A percentile compares a stretch with the other conserved stretches of the same genome.
Conservation (phyloP, 1,140 invertebrate species). For the Anadara kagoshimensis region DNA sequence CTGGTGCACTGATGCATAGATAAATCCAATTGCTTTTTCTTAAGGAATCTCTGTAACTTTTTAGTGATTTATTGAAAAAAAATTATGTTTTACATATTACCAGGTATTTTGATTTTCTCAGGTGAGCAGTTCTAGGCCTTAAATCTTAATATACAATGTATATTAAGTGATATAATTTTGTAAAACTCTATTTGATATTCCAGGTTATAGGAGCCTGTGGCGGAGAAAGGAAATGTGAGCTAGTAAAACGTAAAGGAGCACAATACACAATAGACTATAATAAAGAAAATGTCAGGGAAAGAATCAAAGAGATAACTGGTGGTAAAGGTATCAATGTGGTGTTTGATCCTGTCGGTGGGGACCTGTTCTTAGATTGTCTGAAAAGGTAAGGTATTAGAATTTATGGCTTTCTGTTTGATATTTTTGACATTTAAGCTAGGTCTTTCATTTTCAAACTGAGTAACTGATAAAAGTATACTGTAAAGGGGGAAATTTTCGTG, state of each 20-base stretch:
- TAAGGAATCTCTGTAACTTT: too few species aligned
- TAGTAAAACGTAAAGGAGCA: constrained; percentile 78
- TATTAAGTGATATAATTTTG: too few species aligned
- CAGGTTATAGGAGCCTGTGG: constrained; percentile 80
- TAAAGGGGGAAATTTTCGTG: too few species aligned
- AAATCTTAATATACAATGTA: too few species aligned
- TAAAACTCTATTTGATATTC: not conserved
- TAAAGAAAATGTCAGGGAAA: constrained; percentile 75
- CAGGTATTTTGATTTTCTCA: too few species aligned
- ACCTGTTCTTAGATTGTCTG: constrained; percentile 77
- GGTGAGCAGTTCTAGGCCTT: too few species aligned
- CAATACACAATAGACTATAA: constrained; percentile 70
- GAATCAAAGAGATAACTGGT: constrained; percentile 76
- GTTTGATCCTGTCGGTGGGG: constrained; percentile 79
- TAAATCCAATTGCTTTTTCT: too few species aligned
- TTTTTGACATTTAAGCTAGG: not conserved
- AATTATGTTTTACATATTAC: too few species aligned
- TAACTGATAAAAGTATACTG: too few species aligned
- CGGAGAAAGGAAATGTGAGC: constrained; percentile 76
- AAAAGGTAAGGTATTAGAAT: constrained; percentile 39
- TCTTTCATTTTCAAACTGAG: too few species aligned
- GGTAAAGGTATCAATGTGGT: constrained; percentile 77
- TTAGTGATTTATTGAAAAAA: too few species aligned
- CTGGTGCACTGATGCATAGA: too few species aligned
- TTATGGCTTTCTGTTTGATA: not conserved